Percentiles rank a stretch among this genome's conserved stretches.
Conservation (phyloP, 2,888 invertebrate species). For the Drosophila macrothrix region DNA sequence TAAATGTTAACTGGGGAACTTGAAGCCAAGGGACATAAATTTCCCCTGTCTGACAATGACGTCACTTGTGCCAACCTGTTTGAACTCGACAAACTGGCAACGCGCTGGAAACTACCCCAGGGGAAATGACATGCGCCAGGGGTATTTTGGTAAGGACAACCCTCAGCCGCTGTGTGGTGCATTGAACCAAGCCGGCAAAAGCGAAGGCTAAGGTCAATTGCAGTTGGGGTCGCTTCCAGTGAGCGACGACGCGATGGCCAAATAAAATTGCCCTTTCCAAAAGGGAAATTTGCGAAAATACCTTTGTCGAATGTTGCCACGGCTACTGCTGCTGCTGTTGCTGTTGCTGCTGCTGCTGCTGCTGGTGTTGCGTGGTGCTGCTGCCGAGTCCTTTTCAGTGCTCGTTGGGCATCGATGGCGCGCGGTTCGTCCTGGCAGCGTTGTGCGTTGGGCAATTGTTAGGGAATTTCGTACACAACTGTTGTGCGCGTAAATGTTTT, state of each 20-base stretch:
- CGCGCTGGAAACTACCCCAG: conserved; percentile 28
- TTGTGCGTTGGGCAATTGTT: conserved; percentile 4
- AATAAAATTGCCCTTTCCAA: conserved; percentile 37
- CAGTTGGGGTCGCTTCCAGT: conserved; percentile 65
- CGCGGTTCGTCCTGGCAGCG: conserved; percentile 54
- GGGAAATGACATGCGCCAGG: conserved; percentile 29
- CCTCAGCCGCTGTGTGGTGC: conserved; percentile 53
- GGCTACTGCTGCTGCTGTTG: conserved; percentile 10
- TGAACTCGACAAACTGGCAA: conserved; percentile 23
- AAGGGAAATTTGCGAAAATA: conserved; percentile 48
- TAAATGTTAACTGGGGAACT: not conserved
- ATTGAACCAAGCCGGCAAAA: conserved; percentile 74
- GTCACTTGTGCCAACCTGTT: conserved; percentile 72
- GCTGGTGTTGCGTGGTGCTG: not conserved
- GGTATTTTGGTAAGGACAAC: conserved; percentile 31
- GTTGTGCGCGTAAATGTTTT: conserved; percentile 43
- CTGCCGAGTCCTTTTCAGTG: conserved; percentile 51
- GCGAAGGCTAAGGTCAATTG: conserved; percentile 81
- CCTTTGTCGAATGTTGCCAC: conserved; percentile 44
- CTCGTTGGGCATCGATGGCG: conserved; percentile 57
- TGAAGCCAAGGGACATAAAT: not conserved
- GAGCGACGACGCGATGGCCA: conserved; percentile 38
- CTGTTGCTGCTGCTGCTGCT: not conserved
- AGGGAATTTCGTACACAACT: conserved; percentile 10
- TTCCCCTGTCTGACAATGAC: conserved; percentile 51